phyloP scores from a whole-genome alignment of 2,113 vertebrate species.

The Myanophis thanlyinensis region DNA sequence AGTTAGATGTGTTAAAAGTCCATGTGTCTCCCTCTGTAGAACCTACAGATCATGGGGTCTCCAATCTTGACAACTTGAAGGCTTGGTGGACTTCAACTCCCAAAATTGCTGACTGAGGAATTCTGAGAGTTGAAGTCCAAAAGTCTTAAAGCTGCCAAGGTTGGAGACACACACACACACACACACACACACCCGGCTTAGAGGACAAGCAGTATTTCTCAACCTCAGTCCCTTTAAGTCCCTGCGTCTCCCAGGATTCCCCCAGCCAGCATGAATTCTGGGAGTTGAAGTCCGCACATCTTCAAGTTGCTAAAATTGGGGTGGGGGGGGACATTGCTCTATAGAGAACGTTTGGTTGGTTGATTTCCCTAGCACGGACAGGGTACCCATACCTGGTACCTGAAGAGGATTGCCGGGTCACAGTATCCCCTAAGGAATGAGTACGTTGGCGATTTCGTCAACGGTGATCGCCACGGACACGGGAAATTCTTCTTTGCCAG shows the following conservation, averaged over 20 bases:
- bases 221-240: not conserved
- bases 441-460: conserved; percentile 79
- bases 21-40: too few species aligned
- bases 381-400: conserved; percentile 82
- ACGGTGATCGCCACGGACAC: conserved; percentile 76
- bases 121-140: too few species aligned
- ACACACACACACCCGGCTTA: too few species aligned
- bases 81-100: too few species aligned
- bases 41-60: too few species aligned
- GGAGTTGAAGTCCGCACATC: not conserved
- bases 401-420: conserved; percentile 63
- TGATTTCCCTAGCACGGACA: conserved; percentile 78
- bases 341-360: not conserved
- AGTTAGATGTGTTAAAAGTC: too few species aligned
- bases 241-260: not conserved
- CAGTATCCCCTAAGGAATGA: conserved; percentile 79
- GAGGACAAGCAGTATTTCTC: not conserved
- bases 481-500: conserved; percentile 82
- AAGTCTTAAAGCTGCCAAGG: too few species aligned
- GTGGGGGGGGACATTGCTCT: too few species aligned
- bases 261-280: not conserved
- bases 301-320: not conserved
- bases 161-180: too few species aligned
- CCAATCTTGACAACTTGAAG: too few species aligned
- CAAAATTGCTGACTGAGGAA: too few species aligned